Conservation (phyloP, 2,888 invertebrate genomes). For the Drosophila falleni region DNA sequence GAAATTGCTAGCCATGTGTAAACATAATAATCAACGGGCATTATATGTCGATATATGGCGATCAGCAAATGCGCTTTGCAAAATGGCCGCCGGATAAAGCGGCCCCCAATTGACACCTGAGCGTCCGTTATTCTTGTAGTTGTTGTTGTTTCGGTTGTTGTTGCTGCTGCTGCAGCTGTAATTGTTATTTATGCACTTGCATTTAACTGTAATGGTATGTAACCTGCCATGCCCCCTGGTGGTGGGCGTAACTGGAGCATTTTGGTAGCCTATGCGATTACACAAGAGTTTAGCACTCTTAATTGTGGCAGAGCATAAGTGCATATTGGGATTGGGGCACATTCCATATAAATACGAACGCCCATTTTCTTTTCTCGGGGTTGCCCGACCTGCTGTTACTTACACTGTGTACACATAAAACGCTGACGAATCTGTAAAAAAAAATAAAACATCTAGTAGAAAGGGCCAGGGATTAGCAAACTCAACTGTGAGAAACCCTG, state of each 20-base stretch:
- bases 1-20: conserved; percentile 64
- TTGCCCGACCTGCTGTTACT: conserved; percentile 7
- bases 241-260: conserved; percentile 71
- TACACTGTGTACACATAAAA: conserved; percentile 41
- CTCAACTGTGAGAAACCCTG: not conserved
- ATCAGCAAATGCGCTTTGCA: conserved; percentile 63
- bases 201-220: conserved; percentile 77
- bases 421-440: conserved; percentile 23
- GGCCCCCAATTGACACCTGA: conserved; percentile 80
- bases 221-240: conserved; percentile 68
- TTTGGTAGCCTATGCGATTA: conserved; percentile 65
- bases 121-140: conserved; percentile 44
- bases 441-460: not conserved
- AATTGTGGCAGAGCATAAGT: conserved; percentile 51
- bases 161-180: conserved; percentile 68
- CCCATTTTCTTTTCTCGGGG: conserved; percentile 12
- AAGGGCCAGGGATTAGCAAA: not conserved
- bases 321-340: conserved; percentile 13
- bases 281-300: conserved; percentile 65
- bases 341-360: conserved; percentile 34
- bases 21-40: conserved; percentile 77
- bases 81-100: conserved; percentile 74
- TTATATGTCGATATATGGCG: conserved; percentile 67
- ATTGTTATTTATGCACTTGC: conserved; percentile 82
- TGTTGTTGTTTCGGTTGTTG: conserved; percentile 25